Evolutionary conservation across 2,113 vertebrate genomes (phyloP).

Genomic region (Sinocyclocheilus anshuiensis): DNA sequence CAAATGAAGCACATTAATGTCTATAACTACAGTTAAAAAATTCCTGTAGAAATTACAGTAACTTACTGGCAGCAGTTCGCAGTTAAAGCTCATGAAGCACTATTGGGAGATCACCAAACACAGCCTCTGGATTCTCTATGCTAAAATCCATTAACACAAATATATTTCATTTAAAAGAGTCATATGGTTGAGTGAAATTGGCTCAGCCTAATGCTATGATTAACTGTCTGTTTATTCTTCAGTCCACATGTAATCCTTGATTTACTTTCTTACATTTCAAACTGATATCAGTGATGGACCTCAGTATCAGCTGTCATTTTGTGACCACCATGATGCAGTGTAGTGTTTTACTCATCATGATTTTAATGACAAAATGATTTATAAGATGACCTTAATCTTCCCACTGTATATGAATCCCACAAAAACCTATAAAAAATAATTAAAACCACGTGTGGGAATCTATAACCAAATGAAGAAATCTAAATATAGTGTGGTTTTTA

Average conservation of each 20-base stretch:
- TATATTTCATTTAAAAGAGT: background rate
- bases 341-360: background rate
- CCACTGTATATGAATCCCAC: slow-evolving; percentile 11
- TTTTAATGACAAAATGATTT: slow-evolving; percentile 30
- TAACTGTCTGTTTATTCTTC: background rate
- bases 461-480: slow-evolving; percentile 26
- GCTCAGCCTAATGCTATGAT: background rate
- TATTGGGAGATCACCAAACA: background rate
- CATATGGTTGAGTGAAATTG: background rate
- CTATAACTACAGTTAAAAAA: too few relatives aligned
- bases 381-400: slow-evolving; percentile 11
- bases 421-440: slow-evolving; percentile 1
- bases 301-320: background rate
- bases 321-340: background rate
- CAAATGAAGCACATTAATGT: background rate
- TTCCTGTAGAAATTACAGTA: too few relatives aligned
- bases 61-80: too few relatives aligned
- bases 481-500: slow-evolving; percentile 45
- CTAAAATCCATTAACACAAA: background rate
- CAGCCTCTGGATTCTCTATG: background rate
- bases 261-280: background rate
- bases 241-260: background rate
- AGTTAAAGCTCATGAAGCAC: background rate
- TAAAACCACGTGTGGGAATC: slow-evolving; percentile 47
- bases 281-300: background rate